A percentile compares a stretch with the other conserved stretches of the same genome.
These are phyloP conservation scores for Congeria kusceri DNA, from an alignment of 2,888 invertebrate genomes.

Conservation along the genomic window DNA sequence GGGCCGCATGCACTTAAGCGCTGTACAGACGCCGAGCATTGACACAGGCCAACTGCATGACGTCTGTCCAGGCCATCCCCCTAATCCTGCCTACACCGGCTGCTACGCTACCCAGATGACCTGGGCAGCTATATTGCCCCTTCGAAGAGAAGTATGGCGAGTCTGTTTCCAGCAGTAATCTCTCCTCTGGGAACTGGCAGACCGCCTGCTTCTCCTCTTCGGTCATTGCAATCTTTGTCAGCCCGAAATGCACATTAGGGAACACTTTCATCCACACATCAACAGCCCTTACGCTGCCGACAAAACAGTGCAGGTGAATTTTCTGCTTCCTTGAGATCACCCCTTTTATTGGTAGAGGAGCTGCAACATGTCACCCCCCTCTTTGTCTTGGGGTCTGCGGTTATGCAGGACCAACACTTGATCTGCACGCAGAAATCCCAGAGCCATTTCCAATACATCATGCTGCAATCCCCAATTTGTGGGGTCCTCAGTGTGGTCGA, in stretches of 20 bases:
- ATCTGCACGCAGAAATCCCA: background rate
- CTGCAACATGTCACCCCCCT: too few relatives aligned
- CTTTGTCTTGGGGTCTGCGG: background rate
- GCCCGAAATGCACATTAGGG: background rate
- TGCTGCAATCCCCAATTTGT: background rate
- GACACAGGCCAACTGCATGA: too few relatives aligned
- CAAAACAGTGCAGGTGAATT: slow-evolving; percentile 18
- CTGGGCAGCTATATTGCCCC: too few relatives aligned
- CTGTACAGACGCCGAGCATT: too few relatives aligned
- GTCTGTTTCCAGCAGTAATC: background rate
- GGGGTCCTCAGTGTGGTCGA: too few relatives aligned
- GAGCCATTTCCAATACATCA: background rate
- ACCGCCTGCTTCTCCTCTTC: background rate
- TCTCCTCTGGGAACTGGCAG: background rate
- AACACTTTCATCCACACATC: slow-evolving; percentile 12
- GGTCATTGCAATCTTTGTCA: background rate
- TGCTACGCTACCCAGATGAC: too few relatives aligned
- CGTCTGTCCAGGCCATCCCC: too few relatives aligned
- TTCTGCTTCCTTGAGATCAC: slow-evolving; percentile 11
- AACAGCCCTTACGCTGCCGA: slow-evolving; percentile 3
- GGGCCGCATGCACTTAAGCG: too few relatives aligned
- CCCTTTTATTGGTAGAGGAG: background rate
- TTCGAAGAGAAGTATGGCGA: background rate
- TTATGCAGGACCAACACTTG: slow-evolving; percentile 11
- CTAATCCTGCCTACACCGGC: too few relatives aligned